These are phyloP conservation scores for Orthosia gracilis DNA, from an alignment of 2,888 invertebrate species.

Conservation along the genomic window DNA sequence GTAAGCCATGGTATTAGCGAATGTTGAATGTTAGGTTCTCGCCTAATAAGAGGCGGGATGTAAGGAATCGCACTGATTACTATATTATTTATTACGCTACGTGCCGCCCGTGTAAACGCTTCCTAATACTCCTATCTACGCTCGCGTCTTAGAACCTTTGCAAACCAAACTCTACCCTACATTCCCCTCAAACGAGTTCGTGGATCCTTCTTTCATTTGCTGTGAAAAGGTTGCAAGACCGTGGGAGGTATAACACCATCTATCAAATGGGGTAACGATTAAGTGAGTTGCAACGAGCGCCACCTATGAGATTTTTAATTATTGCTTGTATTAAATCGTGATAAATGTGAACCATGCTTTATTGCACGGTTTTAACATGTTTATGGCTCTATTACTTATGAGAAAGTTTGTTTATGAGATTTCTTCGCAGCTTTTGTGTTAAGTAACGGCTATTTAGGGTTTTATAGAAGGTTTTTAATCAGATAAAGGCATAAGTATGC, in stretches of 20 bases:
- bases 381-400: conserved; percentile 60
- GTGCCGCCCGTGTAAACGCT: conserved; percentile 90
- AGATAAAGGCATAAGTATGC: no score
- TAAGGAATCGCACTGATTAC: conserved; percentile 91
- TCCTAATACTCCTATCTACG: conserved; percentile 87
- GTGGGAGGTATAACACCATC: conserved; percentile 78
- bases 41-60: conserved; percentile 90
- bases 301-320: conserved; percentile 88
- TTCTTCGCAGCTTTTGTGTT: conserved; percentile 6
- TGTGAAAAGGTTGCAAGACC: conserved; percentile 78
- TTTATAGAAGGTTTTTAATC: background rate
- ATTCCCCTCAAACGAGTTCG: conserved; percentile 24
- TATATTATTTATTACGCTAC: conserved; percentile 91
- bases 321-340: conserved; percentile 84
- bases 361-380: conserved; percentile 70
- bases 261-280: conserved; percentile 88
- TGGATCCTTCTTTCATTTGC: conserved; percentile 38
- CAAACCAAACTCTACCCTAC: conserved; percentile 60
- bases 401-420: conserved; percentile 46
- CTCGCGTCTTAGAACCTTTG: conserved; percentile 82
- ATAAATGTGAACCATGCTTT: conserved; percentile 80
- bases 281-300: conserved; percentile 83
- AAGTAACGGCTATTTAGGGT: background rate
- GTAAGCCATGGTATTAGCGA: conserved; percentile 89
- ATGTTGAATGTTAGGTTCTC: conserved; percentile 90